Evolutionary conservation across 2,113 vertebrate species (phyloP).

Genomic region (Echinops telfairi): DNA sequence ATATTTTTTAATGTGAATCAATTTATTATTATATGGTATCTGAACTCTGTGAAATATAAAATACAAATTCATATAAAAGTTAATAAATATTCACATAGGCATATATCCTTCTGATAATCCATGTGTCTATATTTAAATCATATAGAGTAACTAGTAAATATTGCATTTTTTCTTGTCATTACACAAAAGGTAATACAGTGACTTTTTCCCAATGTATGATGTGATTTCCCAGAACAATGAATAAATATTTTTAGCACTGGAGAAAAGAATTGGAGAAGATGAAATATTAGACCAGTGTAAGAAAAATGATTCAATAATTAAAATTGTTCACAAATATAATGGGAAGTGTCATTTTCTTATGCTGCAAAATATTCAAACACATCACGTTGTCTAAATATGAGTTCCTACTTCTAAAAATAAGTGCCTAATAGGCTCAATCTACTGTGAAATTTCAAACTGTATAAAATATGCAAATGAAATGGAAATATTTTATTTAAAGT

Average conservation of each 20-base stretch:
- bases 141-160: background rate
- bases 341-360: slow-evolving; percentile 12
- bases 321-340: background rate
- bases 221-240: background rate
- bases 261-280: background rate
- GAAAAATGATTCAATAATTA: background rate
- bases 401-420: slow-evolving; percentile 35
- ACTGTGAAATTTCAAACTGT: background rate
- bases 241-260: background rate
- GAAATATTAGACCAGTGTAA: background rate
- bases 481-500: background rate
- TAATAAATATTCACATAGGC: background rate
- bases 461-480: background rate
- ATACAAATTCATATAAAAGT: background rate
- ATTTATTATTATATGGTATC: slow-evolving; percentile 79
- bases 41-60: slow-evolving; percentile 68
- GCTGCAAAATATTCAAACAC: slow-evolving; percentile 8
- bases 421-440: background rate
- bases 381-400: background rate
- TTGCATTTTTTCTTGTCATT: slow-evolving; percentile 19
- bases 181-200: background rate
- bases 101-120: slow-evolving; percentile 6
- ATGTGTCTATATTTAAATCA: slow-evolving; percentile 8
- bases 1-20: slow-evolving; percentile 77
- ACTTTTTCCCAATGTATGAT: background rate